These are phyloP conservation scores for Archips crataeganus DNA, from an alignment of 2,888 invertebrate genomes.

Conservation along the genomic window DNA sequence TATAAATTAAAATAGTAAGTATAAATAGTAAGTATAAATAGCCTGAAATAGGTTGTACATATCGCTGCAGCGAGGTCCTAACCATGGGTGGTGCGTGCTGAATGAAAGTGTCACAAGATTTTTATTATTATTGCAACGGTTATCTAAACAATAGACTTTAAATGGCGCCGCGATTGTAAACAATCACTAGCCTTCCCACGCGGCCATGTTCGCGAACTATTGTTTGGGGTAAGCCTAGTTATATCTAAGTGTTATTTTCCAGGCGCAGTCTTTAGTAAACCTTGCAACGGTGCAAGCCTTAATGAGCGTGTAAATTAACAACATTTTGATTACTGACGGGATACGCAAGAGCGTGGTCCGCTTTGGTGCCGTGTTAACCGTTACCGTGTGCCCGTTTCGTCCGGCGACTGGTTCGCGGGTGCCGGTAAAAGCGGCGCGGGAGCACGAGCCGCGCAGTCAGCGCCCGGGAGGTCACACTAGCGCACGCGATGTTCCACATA, in stretches of 20 bases:
- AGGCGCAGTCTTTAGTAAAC: slow-evolving; percentile 42
- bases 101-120: slow-evolving; percentile 32
- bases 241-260: slow-evolving; percentile 3
- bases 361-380: slow-evolving; percentile 70
- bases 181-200: slow-evolving; percentile 27
- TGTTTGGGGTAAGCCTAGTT: slow-evolving; percentile 3
- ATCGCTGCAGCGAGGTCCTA: neutral
- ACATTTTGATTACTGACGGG: slow-evolving; percentile 25
- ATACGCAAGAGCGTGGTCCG: slow-evolving; percentile 18
- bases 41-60: neutral
- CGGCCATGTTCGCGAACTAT: neutral
- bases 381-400: slow-evolving; percentile 81
- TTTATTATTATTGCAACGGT: slow-evolving; percentile 14
- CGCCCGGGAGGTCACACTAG: slow-evolving; percentile 56
- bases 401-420: slow-evolving; percentile 74
- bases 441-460: slow-evolving; percentile 68
- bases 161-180: slow-evolving; percentile 27
- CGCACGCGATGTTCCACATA: slow-evolving; percentile 70
- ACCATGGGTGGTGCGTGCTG: neutral
- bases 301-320: slow-evolving; percentile 28
- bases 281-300: slow-evolving; percentile 31
- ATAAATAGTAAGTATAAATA: too few species aligned
- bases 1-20: too few species aligned
- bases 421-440: slow-evolving; percentile 79
- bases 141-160: slow-evolving; percentile 27